Evolutionary conservation across 2,113 vertebrate genomes (phyloP).

Genomic region (Mustelus asterias): DNA sequence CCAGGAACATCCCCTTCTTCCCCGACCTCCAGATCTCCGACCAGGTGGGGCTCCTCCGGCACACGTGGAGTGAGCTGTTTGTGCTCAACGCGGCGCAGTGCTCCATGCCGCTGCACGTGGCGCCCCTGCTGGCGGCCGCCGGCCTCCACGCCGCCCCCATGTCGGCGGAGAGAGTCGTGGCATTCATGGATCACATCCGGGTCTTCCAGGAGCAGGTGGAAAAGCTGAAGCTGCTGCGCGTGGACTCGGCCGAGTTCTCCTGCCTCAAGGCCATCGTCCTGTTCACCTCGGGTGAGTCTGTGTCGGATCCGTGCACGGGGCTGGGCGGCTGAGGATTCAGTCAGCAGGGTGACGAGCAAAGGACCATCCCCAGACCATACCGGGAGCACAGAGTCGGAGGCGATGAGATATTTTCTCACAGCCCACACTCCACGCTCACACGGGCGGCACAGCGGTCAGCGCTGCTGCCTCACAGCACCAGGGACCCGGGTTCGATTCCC

Average conservation of each 20-base stretch:
- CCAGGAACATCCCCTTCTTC: neutral
- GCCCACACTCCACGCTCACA: neutral
- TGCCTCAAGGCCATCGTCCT: slow-evolving; percentile 76
- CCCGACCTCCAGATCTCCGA: neutral
- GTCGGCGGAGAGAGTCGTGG: neutral
- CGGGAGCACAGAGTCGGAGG: slow-evolving; percentile 25
- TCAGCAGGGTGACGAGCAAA: neutral
- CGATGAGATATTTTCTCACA: slow-evolving; percentile 18
- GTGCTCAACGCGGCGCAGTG: neutral
- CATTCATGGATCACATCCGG: neutral
- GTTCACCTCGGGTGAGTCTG: slow-evolving; percentile 69
- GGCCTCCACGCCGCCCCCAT: neutral
- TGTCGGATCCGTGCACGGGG: neutral
- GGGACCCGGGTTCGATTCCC: too few species aligned
- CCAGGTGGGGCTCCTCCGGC: neutral
- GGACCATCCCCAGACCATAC: neutral
- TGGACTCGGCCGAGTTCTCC: slow-evolving; percentile 43
- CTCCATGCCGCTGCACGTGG: neutral
- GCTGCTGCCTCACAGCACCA: too few species aligned
- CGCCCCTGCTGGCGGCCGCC: neutral
- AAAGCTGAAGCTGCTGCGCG: neutral
- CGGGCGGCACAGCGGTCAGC: neutral
- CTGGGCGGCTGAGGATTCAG: too few species aligned
- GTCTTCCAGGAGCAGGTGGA: neutral
- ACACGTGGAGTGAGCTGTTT: neutral